Percentiles rank a stretch among this genome's conserved stretches.
Conservation (phyloP, 2,888 invertebrate genomes). For the Phalera bucephala region DNA sequence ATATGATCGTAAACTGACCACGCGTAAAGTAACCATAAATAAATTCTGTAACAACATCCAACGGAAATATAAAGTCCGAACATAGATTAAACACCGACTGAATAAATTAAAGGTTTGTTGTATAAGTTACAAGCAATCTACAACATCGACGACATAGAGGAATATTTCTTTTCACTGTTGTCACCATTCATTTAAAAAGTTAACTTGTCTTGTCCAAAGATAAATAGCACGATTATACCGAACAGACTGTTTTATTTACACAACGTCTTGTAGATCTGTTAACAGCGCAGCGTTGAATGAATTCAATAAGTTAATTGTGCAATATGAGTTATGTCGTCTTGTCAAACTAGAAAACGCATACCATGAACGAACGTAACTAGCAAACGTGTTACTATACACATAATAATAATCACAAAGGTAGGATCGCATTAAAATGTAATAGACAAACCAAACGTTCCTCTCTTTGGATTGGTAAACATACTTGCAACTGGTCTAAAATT, state of each 20-base stretch:
- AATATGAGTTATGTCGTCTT: conserved; percentile 58
- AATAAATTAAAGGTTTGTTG: not conserved
- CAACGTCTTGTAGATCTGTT: not conserved
- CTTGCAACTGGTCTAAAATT: too few relatives aligned
- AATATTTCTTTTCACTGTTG: conserved; percentile 1
- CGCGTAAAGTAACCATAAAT: not conserved
- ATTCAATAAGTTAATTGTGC: conserved; percentile 47
- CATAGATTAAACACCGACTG: too few relatives aligned
- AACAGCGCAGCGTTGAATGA: conserved; percentile 28
- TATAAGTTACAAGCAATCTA: not conserved
- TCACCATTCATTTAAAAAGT: not conserved
- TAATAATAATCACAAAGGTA: too few relatives aligned
- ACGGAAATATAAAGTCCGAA: not conserved
- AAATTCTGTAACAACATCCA: not conserved
- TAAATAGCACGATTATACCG: not conserved
- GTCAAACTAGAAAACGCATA: conserved; percentile 26
- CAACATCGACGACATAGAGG: not conserved
- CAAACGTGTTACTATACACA: too few relatives aligned
- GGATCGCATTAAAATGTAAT: too few relatives aligned
- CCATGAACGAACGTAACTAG: too few relatives aligned
- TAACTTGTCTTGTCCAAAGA: not conserved
- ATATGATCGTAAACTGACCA: too few relatives aligned
- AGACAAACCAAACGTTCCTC: too few relatives aligned
- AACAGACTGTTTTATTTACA: not conserved
- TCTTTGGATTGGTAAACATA: too few relatives aligned